Conservation (phyloP, 1,140 invertebrate species). For the Aplysia californica region DNA sequence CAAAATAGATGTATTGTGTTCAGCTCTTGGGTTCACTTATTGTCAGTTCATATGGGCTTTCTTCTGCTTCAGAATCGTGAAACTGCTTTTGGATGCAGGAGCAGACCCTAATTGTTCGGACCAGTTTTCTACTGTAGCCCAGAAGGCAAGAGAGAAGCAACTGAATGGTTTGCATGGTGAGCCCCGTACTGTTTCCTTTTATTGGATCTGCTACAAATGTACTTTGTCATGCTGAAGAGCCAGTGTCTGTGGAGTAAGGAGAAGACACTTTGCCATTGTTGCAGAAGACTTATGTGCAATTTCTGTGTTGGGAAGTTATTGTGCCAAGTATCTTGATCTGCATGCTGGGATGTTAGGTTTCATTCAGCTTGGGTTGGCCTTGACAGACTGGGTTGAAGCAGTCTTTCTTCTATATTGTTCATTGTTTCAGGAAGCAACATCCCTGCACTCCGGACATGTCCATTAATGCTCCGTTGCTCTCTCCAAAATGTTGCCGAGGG, state of each 20-base stretch:
- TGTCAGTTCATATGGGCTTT: background rate
- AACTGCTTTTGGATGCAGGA: conserved; percentile 78
- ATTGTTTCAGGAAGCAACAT: too few relatives aligned
- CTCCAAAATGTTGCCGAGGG: too few relatives aligned
- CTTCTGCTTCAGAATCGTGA: conserved; percentile 70
- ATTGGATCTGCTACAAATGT: too few relatives aligned
- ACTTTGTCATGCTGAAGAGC: background rate
- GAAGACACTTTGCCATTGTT: background rate
- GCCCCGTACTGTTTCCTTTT: background rate
- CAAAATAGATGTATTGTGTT: background rate
- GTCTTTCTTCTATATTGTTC: too few relatives aligned
- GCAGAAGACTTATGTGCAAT: background rate
- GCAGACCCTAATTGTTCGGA: conserved; percentile 85
- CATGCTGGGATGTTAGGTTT: too few relatives aligned
- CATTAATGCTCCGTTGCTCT: too few relatives aligned
- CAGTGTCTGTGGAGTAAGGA: background rate
- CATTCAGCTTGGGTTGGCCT: too few relatives aligned
- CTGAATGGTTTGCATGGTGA: conserved; percentile 58
- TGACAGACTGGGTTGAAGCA: too few relatives aligned
- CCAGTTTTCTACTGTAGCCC: conserved; percentile 80
- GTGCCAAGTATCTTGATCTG: background rate
- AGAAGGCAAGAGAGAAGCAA: conserved; percentile 62
- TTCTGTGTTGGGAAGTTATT: background rate
- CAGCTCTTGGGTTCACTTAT: background rate
- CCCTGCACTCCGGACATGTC: too few relatives aligned